Evolutionary conservation across 2,113 vertebrate species (phyloP), one percentile per base, ranked within the genome.

Genomic region (Notothenia coriiceps): DNA sequence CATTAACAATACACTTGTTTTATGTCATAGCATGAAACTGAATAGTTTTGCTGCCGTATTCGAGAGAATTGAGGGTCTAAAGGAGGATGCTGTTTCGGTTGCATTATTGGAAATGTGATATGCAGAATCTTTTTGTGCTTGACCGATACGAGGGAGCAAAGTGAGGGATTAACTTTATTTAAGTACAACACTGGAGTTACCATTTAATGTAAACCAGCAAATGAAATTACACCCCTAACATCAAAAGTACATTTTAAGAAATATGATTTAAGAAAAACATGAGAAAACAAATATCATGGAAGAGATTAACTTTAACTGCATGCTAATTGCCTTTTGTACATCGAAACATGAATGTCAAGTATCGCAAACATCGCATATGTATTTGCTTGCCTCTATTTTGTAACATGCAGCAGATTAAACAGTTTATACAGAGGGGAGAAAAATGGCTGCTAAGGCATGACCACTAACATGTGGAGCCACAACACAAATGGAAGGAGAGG

Each of bases 381-480:
- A 29, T 29, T 29, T 29, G 29, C 29, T 29, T 29, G 25, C 17
- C 14, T 40, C 35, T 35, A 50, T 29, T 70, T 49, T 20, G 8
- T 14, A 49, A 35, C 22, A 10, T 10, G 77, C 4, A 43, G 9
- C 51, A 57, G 17, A 13, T 70, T 13, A 47, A 65, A 60, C 5
- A 8, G 12, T 25, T 2, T 46, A 64, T 15, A 50, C 8, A 13
- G 29, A 68, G 5, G 10, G 25, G 9, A 49, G 44, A 44, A 86
- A 77, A 73, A 67, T 83, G 71, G 72, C 63, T 71, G 18, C 75
- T 54, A 62, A 73, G 10, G 35, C 0, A 2, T 10, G 35, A 49
- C 63, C 56, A n/a, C 66, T 35, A 10, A 61, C 5, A 60, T 15
- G 15, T n/a, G 50, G 35, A 82, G 52, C 57, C 22, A 52, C n/a